These are phyloP conservation scores for Synanthedon myopaeformis DNA, from an alignment of 2,888 invertebrate genomes.

Conservation along the genomic window DNA sequence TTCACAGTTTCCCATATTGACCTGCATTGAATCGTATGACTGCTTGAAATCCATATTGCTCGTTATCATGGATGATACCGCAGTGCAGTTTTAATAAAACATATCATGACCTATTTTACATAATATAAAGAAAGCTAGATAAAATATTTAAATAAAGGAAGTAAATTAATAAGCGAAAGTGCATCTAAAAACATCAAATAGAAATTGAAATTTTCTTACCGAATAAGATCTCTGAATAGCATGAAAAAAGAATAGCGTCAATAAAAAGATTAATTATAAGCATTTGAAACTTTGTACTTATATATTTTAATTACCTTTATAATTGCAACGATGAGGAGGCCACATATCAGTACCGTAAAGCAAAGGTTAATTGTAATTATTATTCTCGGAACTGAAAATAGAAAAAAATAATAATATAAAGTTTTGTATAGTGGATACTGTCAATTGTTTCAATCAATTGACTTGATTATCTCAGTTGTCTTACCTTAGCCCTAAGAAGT, in stretches of 20 bases:
- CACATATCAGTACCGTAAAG: conserved; percentile 85
- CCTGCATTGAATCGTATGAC: too few species aligned
- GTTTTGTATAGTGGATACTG: not conserved
- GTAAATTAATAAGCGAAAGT: not conserved
- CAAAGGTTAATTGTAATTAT: conserved; percentile 83
- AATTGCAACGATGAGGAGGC: conserved; percentile 80
- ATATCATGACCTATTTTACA: too few species aligned
- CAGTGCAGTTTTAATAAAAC: too few species aligned
- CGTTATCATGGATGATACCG: too few species aligned
- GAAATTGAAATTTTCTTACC: conserved; percentile 3
- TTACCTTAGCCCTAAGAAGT: too few species aligned
- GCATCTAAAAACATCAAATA: not conserved
- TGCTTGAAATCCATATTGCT: too few species aligned
- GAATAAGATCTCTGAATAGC: conserved; percentile 6
- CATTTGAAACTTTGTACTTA: not conserved
- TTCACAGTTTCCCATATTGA: too few species aligned
- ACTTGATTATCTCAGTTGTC: too few species aligned
- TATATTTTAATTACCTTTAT: conserved; percentile 71
- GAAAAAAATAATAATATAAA: not conserved
- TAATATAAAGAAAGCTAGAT: too few species aligned
- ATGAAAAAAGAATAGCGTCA: conserved; percentile 1
- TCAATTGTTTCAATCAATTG: not conserved
- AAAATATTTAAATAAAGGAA: too few species aligned
- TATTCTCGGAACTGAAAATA: conserved; percentile 76
- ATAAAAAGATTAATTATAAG: not conserved